Evolutionary conservation across 1,140 invertebrate genomes (phyloP), one percentile per base, ranked within the genome.

Genomic region (Drosophila bifasciata): DNA sequence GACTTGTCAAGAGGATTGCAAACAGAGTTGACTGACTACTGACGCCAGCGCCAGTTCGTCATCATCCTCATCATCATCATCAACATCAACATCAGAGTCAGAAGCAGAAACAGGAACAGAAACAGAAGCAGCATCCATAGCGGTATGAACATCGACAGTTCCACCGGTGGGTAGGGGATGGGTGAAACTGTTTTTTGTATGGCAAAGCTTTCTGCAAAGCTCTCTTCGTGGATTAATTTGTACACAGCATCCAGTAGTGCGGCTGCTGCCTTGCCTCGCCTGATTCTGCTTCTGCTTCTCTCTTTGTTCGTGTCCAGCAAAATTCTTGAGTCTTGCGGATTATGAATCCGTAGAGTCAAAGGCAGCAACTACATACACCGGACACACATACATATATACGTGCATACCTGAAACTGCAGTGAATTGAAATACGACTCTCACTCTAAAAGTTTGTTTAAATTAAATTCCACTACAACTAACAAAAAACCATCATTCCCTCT

Each of bases 1-100:
- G 78, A 77, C 61, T 69, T 86, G 77, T 77, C 83, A 86, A 85
- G 77, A 77, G 77, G 44, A 74, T 66, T 60, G 79, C 79, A 81
- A 80, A 80, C 63, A 80, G 68, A 74, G 52, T 57, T 46, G 51
- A 63, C 32, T 36, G 32, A 36, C 32, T 11, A 36, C 11, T 36
- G 32, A 28, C 28, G 7, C 28, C 28, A 32, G 19, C 52, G 45
- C 63, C 43, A 75, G 79, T 66, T 62, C 79, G 50, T 83, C 79
- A 74, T 66, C 48, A 43, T 49, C n/a, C n/a, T n/a, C n/a, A n/a
- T n/a, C n/a, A n/a, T n/a, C n/a, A n/a, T n/a, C n/a, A n/a, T n/a
- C n/a, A n/a, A n/a, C n/a, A n/a, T n/a, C n/a, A n/a, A n/a, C 58
- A 44, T 53, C 51, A 36, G n/a, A 19, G 39, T 32, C 15, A 13